Evolutionary conservation across 2,888 invertebrate species (phyloP).

Genomic region (Germaria angustata): DNA sequence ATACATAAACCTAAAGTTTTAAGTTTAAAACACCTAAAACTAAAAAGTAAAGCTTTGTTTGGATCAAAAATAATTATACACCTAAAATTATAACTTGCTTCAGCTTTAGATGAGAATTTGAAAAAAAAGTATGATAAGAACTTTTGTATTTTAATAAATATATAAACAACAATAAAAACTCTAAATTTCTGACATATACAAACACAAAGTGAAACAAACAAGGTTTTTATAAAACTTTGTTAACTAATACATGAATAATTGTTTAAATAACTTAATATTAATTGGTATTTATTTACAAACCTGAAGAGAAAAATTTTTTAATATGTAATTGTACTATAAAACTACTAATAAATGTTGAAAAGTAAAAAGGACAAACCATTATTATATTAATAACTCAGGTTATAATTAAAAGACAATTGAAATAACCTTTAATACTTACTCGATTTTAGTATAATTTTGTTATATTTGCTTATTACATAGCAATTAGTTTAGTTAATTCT

Average conservation of each 20-base stretch:
- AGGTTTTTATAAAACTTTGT: constrained; percentile 66
- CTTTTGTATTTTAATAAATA: constrained; percentile 64
- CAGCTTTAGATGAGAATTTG: constrained; percentile 68
- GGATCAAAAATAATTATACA: constrained; percentile 64
- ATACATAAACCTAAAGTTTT: constrained; percentile 53
- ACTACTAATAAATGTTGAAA: constrained; percentile 30
- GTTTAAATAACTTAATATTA: not conserved
- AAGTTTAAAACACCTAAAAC: constrained; percentile 33
- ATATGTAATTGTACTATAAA: constrained; percentile 54
- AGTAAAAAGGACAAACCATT: constrained; percentile 9
- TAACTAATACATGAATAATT: constrained; percentile 16
- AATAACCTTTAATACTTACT: not conserved
- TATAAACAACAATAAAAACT: constrained; percentile 25
- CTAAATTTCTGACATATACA: constrained; percentile 7
- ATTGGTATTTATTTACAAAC: constrained; percentile 28
- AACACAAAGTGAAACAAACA: constrained; percentile 1
- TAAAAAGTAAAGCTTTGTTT: constrained; percentile 64
- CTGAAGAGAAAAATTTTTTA: constrained; percentile 5
- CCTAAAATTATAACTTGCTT: constrained; percentile 56
- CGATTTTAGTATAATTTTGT: constrained; percentile 23
- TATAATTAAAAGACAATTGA: constrained; percentile 52
- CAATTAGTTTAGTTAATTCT: not conserved
- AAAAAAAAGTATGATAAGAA: constrained; percentile 23
- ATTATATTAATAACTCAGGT: constrained; percentile 65
- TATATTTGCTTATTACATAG: not conserved